Conservation (phyloP, 2,113 vertebrate species). For the Gambusia affinis region DNA sequence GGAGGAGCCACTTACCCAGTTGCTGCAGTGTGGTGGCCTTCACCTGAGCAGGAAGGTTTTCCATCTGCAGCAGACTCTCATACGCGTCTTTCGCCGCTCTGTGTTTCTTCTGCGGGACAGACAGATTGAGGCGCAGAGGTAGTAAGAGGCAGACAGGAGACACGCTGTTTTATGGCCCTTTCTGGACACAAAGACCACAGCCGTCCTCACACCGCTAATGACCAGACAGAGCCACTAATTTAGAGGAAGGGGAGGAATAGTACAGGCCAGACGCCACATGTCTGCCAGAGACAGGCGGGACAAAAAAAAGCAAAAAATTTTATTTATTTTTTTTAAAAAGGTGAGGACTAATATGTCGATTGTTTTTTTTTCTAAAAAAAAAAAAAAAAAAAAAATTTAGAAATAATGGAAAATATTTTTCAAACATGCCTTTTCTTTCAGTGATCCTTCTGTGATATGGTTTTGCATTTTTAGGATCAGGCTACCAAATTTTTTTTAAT, state of each 20-base stretch:
- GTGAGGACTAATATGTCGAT: too few species aligned
- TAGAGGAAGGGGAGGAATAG: conserved; percentile 68
- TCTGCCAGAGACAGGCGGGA: conserved; percentile 21
- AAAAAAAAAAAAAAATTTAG: too few species aligned
- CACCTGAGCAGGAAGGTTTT: conserved; percentile 96
- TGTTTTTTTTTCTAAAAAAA: too few species aligned
- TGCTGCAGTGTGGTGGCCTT: conserved; percentile 98
- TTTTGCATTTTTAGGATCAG: too few species aligned
- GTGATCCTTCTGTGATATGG: too few species aligned
- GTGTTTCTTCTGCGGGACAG: conserved; percentile 90
- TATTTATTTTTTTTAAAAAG: too few species aligned
- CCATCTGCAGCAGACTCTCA: conserved; percentile 94
- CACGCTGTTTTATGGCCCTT: conserved; percentile 71
- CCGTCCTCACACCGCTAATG: conserved; percentile 66
- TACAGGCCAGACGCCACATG: conserved; percentile 67
- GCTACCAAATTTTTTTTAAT: too few species aligned
- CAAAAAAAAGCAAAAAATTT: too few species aligned
- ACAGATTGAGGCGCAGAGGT: conserved; percentile 25
- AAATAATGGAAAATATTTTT: too few species aligned
- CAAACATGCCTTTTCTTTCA: too few species aligned
- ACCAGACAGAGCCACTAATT: conserved; percentile 39
- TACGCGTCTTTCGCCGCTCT: conserved; percentile 97
- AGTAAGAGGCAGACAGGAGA: conserved; percentile 67
- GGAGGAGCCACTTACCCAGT: conserved; percentile 86
- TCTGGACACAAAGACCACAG: conserved; percentile 66